Evolutionary conservation across 1,140 invertebrate species (phyloP).

Genomic region (Aphidius ervi): DNA sequence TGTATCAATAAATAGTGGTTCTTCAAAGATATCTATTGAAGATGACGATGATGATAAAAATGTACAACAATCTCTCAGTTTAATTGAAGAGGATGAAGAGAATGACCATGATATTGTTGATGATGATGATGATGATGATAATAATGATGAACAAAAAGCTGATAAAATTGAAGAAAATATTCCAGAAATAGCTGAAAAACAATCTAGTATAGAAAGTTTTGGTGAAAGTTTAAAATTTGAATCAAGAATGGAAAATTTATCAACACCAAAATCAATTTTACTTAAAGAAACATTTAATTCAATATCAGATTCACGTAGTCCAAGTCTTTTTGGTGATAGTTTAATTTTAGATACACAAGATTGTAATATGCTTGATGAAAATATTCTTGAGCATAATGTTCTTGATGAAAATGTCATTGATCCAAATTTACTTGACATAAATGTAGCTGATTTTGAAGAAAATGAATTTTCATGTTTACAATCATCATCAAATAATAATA

Average conservation of each 20-base stretch:
- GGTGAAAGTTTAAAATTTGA: too few relatives aligned
- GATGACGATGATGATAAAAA: background rate
- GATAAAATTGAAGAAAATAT: background rate
- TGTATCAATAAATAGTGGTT: background rate
- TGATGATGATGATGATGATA: background rate
- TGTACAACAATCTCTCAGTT: background rate
- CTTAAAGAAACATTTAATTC: slow-evolving; percentile 3
- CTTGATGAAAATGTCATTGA: slow-evolving; percentile 12
- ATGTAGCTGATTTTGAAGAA: background rate
- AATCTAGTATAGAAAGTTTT: background rate
- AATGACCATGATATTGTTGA: too few relatives aligned
- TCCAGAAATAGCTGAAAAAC: background rate
- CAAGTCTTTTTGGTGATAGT: slow-evolving; percentile 44
- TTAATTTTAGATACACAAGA: slow-evolving; percentile 44
- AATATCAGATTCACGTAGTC: slow-evolving; percentile 30
- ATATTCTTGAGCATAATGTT: slow-evolving; percentile 34
- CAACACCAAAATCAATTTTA: background rate
- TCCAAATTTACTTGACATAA: slow-evolving; percentile 3
- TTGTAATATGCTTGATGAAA: slow-evolving; percentile 44
- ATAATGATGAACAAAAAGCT: background rate
- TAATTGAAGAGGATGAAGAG: background rate
- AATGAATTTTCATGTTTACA: too few relatives aligned
- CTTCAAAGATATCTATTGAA: background rate
- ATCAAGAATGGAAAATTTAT: too few relatives aligned
- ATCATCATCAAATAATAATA: too few relatives aligned